Evolutionary conservation across 1,140 invertebrate genomes (phyloP), one percentile per base, ranked within the genome.

Genomic region (Panagrolaimus sp.): DNA sequence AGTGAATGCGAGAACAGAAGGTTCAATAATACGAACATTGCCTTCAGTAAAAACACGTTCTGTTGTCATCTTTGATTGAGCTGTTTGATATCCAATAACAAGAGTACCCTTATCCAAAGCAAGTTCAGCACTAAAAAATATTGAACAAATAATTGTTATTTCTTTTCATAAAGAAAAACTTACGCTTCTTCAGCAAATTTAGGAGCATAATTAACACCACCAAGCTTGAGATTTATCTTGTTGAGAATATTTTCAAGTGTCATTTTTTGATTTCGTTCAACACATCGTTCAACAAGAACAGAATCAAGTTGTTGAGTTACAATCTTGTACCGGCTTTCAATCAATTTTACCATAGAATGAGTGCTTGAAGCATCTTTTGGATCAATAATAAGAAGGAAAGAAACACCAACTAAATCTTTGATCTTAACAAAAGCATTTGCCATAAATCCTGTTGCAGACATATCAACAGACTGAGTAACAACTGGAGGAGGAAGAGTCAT

Each of bases 211-310:
- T 74, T 74, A 53, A 74, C 45, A 25, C 72, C 72, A 57, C 72
- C 72, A 66, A 72, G 73, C 23, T 74, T 74, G 27, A 71, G 57
- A 57, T 74, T 74, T 1, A 51, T 63, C 48, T 74, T 74, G 72
- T 74, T 64, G 13, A 74, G 20, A 45, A 74, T 72, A 42, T 74
- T 74, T 2, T 65, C 72, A 38, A 74, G 20, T 1, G 72, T 75
- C 11, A 42, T 13, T 1, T 27, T 11, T 38, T 63, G 62, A 42
- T 43, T 43, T 16, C 38, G 11, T 16, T 63, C 62, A 13, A 63
- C 16, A 5, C 16, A n/a, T 27, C 20, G n/a, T 2, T n/a, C 3
- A 16, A 57, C 51, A 8, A 25, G 20, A 27, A 8, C 51, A 2
- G 51, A 57, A 16, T 57, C n/a, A 0, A 57, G 9, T 1, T 25